These are phyloP conservation scores for Silurus meridionalis DNA, from an alignment of 2,113 vertebrate species.

Conservation along the genomic window DNA sequence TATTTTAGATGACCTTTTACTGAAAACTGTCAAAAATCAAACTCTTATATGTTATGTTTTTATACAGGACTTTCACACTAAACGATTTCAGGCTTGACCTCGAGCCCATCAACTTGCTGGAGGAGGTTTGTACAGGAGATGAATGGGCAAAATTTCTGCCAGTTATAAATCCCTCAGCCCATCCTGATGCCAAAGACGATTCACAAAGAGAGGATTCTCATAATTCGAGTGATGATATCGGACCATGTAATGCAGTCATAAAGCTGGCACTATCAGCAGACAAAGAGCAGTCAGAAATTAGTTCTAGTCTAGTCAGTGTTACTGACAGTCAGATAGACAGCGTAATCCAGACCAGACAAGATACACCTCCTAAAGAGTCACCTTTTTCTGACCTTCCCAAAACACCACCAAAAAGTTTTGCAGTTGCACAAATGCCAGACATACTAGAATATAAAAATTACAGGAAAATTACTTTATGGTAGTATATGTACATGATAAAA, in stretches of 20 bases:
- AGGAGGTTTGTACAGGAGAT: slow-evolving; percentile 51
- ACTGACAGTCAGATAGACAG: background rate
- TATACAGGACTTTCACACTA: slow-evolving; percentile 35
- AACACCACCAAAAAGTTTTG: background rate
- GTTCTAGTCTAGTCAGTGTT: background rate
- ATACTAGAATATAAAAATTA: background rate
- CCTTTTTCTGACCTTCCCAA: slow-evolving; percentile 24
- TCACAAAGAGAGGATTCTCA: slow-evolving; percentile 1
- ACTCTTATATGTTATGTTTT: slow-evolving; percentile 15
- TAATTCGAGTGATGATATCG: background rate
- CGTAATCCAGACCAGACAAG: background rate
- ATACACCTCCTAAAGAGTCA: background rate
- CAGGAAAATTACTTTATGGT: slow-evolving; percentile 27
- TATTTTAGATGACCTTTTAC: background rate
- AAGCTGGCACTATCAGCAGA: slow-evolving; percentile 12
- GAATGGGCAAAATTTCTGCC: slow-evolving; percentile 47
- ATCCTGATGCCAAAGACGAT: slow-evolving; percentile 19
- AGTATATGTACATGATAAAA: slow-evolving; percentile 26
- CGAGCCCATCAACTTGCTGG: slow-evolving; percentile 50
- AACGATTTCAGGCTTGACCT: slow-evolving; percentile 46
- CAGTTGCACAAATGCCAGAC: background rate
- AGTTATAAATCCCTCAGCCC: background rate
- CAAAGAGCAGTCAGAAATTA: background rate
- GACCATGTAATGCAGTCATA: background rate
- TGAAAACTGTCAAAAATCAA: background rate